phyloP scores from a whole-genome alignment of 2,113 vertebrate species.

The Puffinus mauretanicus region DNA sequence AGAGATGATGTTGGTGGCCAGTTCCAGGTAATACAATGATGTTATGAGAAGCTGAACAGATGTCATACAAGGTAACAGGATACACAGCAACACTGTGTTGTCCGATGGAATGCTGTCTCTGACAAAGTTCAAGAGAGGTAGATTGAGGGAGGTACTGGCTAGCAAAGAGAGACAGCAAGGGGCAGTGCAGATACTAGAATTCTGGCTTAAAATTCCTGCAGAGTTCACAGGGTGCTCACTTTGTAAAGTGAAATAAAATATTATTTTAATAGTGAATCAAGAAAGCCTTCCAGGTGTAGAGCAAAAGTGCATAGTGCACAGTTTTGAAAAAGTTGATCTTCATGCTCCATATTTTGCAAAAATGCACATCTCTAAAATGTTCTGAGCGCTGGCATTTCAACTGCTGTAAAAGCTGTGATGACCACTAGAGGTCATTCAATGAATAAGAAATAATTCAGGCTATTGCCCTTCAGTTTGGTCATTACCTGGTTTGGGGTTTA shows the following conservation, averaged over 20 bases:
- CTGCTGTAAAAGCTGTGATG: background rate
- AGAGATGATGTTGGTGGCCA: background rate
- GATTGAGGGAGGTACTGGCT: background rate
- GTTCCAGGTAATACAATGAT: background rate
- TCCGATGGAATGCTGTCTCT: background rate
- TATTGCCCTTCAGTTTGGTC: background rate
- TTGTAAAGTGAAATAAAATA: background rate
- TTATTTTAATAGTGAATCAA: background rate
- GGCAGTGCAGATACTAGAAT: background rate
- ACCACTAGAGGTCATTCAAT: constrained; percentile 52
- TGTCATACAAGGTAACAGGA: background rate
- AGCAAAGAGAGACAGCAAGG: background rate
- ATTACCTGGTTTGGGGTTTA: background rate
- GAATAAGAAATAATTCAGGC: background rate
- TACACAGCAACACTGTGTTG: background rate
- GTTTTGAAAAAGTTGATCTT: background rate
- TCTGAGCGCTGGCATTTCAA: rapidly evolving
- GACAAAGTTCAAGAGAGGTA: background rate
- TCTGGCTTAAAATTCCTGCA: background rate
- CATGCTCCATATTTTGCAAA: background rate
- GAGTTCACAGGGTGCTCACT: background rate
- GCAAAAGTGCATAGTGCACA: background rate
- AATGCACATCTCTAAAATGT: background rate
- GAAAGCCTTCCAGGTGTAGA: background rate
- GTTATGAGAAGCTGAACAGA: background rate